These are phyloP conservation scores for Paragorgia papillata DNA, from an alignment of 92 coral and sea anemone species.

Conservation along the genomic window DNA sequence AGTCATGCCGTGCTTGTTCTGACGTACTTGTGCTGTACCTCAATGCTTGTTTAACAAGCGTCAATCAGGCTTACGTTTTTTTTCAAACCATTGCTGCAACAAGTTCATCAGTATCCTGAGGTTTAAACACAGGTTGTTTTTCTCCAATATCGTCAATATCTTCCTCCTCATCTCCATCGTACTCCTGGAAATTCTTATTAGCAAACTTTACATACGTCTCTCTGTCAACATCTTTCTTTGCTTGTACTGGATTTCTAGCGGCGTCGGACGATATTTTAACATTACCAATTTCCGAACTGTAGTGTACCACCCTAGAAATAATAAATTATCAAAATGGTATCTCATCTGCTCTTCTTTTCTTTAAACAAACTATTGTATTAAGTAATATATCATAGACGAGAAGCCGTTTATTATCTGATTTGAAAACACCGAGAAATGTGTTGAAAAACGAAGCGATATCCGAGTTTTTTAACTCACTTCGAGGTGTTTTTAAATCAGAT, in stretches of 20 bases:
- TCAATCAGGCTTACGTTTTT: too few relatives aligned
- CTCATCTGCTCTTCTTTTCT: too few relatives aligned
- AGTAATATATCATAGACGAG: too few relatives aligned
- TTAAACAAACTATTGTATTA: background rate
- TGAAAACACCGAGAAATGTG: too few relatives aligned
- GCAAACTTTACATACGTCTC: slow-evolving; percentile 24
- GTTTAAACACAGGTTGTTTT: slow-evolving; percentile 27
- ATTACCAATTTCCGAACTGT: slow-evolving; percentile 22
- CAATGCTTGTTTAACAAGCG: too few relatives aligned
- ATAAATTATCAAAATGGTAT: background rate
- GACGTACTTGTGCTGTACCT: too few relatives aligned
- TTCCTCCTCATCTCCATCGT: slow-evolving; percentile 16
- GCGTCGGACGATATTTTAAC: slow-evolving; percentile 10
- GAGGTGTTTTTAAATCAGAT: too few relatives aligned
- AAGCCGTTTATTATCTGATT: too few relatives aligned
- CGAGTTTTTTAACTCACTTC: too few relatives aligned
- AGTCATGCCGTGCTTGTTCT: too few relatives aligned
- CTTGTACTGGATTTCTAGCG: slow-evolving; percentile 14
- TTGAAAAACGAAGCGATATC: too few relatives aligned
- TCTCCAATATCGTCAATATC: slow-evolving; percentile 17
- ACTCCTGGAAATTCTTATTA: slow-evolving; percentile 3
- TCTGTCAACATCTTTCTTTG: slow-evolving; percentile 26
- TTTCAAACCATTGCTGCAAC: slow-evolving; percentile 10
- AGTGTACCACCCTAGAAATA: background rate
- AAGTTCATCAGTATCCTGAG: slow-evolving; percentile 1